Percentiles rank a stretch among this genome's conserved stretches.
phyloP scores from a whole-genome alignment of 1,140 invertebrate genomes.

The Scylla paramamosain region DNA sequence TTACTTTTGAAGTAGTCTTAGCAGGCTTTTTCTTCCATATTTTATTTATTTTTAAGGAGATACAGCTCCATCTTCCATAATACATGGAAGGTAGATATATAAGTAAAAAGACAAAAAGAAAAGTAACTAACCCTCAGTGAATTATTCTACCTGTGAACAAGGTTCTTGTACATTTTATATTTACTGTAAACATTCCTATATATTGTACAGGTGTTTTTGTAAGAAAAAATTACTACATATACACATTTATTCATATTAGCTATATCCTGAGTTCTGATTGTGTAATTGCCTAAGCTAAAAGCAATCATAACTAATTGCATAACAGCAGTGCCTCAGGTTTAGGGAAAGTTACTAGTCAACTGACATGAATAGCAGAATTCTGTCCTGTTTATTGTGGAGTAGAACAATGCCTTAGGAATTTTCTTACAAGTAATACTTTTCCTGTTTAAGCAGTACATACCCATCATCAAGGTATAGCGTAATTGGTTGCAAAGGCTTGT shows the following conservation, averaged over 20 bases:
- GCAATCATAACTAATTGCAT: not conserved
- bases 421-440: not conserved
- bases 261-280: not conserved
- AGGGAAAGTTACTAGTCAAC: slow-evolving; percentile 26
- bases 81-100: not conserved
- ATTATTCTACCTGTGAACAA: not conserved
- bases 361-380: not conserved
- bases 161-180: not conserved
- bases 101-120: not conserved
- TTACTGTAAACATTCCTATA: slow-evolving; percentile 14
- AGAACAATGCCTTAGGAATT: not conserved
- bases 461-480: too few relatives aligned
- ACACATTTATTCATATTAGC: not conserved
- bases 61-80: not conserved
- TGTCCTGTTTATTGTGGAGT: not conserved
- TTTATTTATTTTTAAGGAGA: slow-evolving; percentile 1
- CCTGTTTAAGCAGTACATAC: not conserved
- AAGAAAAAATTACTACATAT: not conserved
- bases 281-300: not conserved
- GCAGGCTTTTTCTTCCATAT: slow-evolving; percentile 9
- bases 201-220: not conserved
- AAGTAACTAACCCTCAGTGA: not conserved
- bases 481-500: too few relatives aligned
- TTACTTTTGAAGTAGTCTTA: not conserved
- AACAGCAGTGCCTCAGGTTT: slow-evolving; percentile 31